Evolutionary conservation across 2,888 invertebrate species (phyloP), one percentile per base, ranked within the genome.

Genomic region (Ypsolopha sequella): DNA sequence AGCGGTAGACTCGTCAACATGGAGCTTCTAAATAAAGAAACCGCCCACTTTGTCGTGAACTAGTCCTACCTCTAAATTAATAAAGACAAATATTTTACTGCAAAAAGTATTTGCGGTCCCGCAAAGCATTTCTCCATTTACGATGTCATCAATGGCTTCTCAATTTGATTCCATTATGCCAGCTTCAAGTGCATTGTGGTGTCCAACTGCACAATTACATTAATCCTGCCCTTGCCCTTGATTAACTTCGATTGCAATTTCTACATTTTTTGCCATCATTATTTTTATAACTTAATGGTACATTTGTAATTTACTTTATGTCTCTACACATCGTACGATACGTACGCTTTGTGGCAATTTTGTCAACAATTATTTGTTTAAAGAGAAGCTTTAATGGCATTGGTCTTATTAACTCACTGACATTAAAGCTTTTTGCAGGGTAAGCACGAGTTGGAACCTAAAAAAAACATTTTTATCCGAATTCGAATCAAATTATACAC

Each of bases 101-200:
- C 24, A 24, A 24, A 24, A 24, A 3, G 24, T 24, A 24, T 24
- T 24, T 24, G 24, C 24, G 24, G 24, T 24, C 24, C 2, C 24
- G 2, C 24, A 24, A 3, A 3, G 24, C 4, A 24, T 24, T 24
- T 24, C 24, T 24, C 24, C 24, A 24, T 24, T 24, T 41, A 13
- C 34, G 7, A n/a, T 35, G 46, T 46, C 46, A 34, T 34, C 11
- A 46, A 46, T 13, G 43, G 14, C 43, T 43, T 66, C 58, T 67
- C 69, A 74, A 75, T 74, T 73, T 74, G 70, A 73, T 75, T 76
- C 73, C 76, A 74, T 73, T 73, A 66, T 75, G 69, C 66, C 58
- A 69, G 63, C 68, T 66, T 63, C 24, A 24, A 61, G 62, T 66
- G 63, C 62, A 69, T 73, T 76, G 76, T 73, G 73, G 74, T 70